phyloP scores from a whole-genome alignment of 2,797 vertebrate genomes.

The Luscinia luscinia region DNA sequence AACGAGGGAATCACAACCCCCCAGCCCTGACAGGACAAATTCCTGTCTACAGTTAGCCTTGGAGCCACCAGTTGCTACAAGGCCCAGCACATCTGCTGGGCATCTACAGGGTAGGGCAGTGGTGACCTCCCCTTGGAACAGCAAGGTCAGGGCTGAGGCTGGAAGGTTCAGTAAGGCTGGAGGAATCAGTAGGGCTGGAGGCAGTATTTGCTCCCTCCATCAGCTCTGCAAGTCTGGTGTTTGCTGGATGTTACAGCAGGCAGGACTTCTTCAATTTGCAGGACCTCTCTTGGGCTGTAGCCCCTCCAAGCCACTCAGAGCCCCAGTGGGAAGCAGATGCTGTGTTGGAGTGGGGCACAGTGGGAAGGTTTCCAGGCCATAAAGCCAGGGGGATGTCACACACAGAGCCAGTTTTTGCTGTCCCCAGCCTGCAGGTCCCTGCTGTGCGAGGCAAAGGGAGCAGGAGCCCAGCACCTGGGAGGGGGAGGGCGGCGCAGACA shows the following conservation, averaged over 20 bases:
- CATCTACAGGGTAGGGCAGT: not conserved
- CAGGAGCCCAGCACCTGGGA: not conserved
- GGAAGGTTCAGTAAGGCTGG: not conserved
- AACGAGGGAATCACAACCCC: not conserved
- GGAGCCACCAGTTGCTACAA: not conserved
- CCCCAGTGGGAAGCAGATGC: not conserved
- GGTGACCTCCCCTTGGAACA: not conserved
- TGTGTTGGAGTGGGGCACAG: rapidly evolving
- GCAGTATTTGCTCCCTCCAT: not conserved
- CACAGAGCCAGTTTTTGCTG: not conserved
- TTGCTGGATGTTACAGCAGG: not conserved
- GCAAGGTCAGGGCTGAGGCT: not conserved
- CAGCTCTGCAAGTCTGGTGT: not conserved
- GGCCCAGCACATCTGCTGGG: not conserved
- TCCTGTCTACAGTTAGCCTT: rapidly evolving
- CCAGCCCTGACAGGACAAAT: not conserved
- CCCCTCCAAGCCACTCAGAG: not conserved
- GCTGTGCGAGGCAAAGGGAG: rapidly evolving
- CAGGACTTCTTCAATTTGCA: not conserved
- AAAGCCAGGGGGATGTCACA: rapidly evolving
- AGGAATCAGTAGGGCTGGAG: not conserved
- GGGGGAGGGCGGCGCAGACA: not conserved
- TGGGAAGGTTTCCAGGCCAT: not conserved
- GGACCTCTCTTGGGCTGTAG: not conserved
- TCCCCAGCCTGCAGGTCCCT: not conserved